phyloP scores from a whole-genome alignment of 2,797 vertebrate species.

The Aldrovandia affinis region DNA sequence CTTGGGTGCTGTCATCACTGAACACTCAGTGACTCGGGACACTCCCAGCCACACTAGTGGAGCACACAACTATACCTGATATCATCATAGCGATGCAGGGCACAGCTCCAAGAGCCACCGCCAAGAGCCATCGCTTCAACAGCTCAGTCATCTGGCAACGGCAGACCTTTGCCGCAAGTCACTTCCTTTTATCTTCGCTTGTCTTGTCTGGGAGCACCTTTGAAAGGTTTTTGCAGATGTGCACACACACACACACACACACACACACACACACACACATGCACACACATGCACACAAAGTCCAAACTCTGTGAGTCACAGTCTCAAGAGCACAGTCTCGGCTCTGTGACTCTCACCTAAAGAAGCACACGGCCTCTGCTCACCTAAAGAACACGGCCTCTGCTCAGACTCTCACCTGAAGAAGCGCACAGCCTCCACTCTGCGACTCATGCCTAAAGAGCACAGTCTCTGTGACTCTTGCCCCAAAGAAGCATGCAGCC shows the following conservation, averaged over 20 bases:
- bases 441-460: no score
- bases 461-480: no score
- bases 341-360: no score
- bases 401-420: no score
- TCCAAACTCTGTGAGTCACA: no score
- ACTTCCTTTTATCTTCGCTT: not conserved
- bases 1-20: no score
- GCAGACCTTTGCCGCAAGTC: not conserved
- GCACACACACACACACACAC: not conserved
- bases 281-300: not conserved
- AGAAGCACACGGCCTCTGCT: no score
- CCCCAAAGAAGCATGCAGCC: no score
- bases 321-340: no score
- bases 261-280: not conserved
- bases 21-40: not conserved
- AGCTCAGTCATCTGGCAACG: not conserved
- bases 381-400: no score
- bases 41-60: not conserved
- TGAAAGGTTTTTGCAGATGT: not conserved
- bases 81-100: not conserved
- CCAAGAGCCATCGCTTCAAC: not conserved
- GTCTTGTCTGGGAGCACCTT: not conserved
- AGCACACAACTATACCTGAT: not conserved
- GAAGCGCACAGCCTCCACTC: no score
- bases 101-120: not conserved